Conservation (phyloP, 2,113 vertebrate species). For the Cololabis saira region DNA sequence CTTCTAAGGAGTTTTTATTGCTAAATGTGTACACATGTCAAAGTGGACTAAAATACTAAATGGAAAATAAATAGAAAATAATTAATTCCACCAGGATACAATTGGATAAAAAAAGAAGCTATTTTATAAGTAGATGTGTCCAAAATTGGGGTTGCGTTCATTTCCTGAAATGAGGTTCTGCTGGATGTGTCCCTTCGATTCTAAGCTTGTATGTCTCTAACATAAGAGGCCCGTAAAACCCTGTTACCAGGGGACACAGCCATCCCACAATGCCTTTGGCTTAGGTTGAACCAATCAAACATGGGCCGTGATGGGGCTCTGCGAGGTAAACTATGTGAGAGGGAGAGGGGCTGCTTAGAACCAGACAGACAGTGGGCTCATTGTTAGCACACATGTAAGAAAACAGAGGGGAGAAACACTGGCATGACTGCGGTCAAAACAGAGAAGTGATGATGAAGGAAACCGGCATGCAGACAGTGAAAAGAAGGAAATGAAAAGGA, state of each 20-base stretch:
- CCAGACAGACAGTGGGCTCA: slow-evolving; percentile 68
- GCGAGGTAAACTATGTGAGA: slow-evolving; percentile 48
- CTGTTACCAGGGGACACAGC: slow-evolving; percentile 43
- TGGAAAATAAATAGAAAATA: background rate
- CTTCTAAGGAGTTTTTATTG: slow-evolving; percentile 3
- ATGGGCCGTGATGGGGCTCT: slow-evolving; percentile 30
- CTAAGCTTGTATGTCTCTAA: slow-evolving; percentile 14
- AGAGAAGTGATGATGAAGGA: slow-evolving; percentile 41
- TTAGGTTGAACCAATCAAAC: slow-evolving; percentile 53
- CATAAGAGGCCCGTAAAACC: slow-evolving; percentile 6
- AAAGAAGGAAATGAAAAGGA: slow-evolving; percentile 3
- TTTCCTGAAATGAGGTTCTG: background rate
- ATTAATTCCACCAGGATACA: background rate
- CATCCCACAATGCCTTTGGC: slow-evolving; percentile 32
- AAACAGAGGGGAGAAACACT: slow-evolving; percentile 32
- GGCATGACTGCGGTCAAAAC: slow-evolving; percentile 18
- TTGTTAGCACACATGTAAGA: slow-evolving; percentile 64
- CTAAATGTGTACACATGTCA: background rate
- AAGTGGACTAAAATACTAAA: no score
- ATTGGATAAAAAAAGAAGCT: background rate
- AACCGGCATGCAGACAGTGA: slow-evolving; percentile 32
- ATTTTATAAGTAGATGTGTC: background rate
- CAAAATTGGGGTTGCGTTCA: slow-evolving; percentile 2
- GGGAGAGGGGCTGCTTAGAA: slow-evolving; percentile 37
- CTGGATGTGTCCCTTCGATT: background rate